Base-by-base conservation (phyloP, 2,888 invertebrate genomes). In the Seira sanloemensis region DNA sequence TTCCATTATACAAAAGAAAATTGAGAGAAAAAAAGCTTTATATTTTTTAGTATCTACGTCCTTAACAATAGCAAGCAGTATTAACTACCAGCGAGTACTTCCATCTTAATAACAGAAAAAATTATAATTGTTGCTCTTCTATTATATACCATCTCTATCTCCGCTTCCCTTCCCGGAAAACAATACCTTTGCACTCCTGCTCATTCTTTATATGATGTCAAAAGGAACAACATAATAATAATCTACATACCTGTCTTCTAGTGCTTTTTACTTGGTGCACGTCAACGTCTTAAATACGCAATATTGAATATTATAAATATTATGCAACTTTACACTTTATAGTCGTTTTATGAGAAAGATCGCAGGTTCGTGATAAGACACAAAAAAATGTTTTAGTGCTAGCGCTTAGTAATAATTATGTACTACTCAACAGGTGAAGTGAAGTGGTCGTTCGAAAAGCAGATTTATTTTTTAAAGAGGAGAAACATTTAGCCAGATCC, bases 21-120 rank as follows among this genome's bases (percentile, higher is more conserved):
- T 62, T 23, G 62, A 62, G 19, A 62, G 2, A 2, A 74, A 26
- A 71, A 73, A 73, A 74, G 74, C 67, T 80, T 68, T 78, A 74
- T 68, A 50, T 50, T 50, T 18, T 62, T 7, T 62, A 37, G 21
- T 23, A 24, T 58, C 58, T n/a, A 73, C 16, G 77, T 83, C 73
- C 83, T 78, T 82, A 82, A 73, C 73, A 74, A 72, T 84, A 78
- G 84, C 37, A 78, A 79, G 73, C 84, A 84, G 84, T 84, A 84
- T 84, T 84, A 84, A 68, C 78, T 84, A 78, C 78, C 78, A 78
- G 83, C 72, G 65, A 78, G 84, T 84, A 78, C 78, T 75, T 78
- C 74, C 75, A 71, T 58, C 76, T 69, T 5, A 58, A 37, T 58
- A 58, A 58, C 7, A 58, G 2, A 58, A 58, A n/a, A n/a, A 58